Percentiles rank a stretch among this genome's conserved stretches.
phyloP scores from a whole-genome alignment of 2,113 vertebrate species.

The Pollachius pollachius region DNA sequence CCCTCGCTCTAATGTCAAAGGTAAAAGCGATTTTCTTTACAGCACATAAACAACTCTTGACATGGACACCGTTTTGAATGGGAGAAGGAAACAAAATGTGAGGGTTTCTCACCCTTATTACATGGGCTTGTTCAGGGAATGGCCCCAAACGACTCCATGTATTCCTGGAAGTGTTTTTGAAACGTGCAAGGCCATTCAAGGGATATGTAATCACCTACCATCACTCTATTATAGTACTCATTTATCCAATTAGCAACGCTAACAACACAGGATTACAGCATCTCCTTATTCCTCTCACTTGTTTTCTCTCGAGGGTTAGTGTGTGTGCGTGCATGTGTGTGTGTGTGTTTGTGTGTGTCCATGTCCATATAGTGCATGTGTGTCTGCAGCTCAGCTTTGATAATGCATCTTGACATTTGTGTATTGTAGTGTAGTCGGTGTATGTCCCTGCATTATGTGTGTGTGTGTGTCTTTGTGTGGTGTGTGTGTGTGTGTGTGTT shows the following conservation, averaged over 20 bases:
- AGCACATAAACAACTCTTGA: too few relatives aligned
- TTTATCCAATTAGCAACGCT: conserved; percentile 64
- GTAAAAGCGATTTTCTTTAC: too few relatives aligned
- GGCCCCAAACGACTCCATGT: conserved; percentile 19
- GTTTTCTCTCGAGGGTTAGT: neutral
- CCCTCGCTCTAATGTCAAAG: neutral
- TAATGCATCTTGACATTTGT: neutral
- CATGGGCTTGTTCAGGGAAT: conserved; percentile 39
- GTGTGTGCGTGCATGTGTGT: conserved; percentile 5
- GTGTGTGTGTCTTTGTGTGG: too few relatives aligned
- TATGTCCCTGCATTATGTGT: neutral
- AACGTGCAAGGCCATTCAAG: conserved; percentile 30
- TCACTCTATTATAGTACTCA: conserved; percentile 49
- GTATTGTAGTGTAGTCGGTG: neutral
- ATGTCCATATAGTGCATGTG: neutral
- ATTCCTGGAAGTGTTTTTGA: conserved; percentile 59
- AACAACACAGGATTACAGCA: conserved; percentile 55
- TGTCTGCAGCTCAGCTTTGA: neutral
- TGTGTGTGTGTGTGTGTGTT: too few relatives aligned
- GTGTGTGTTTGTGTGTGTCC: neutral
- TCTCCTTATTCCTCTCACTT: conserved; percentile 27
- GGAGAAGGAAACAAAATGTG: neutral
- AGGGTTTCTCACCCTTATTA: conserved; percentile 33
- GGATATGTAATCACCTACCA: conserved; percentile 51
- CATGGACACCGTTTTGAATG: too few relatives aligned